Conservation (phyloP, 2,888 invertebrate genomes). For the Plagodis dolabraria region DNA sequence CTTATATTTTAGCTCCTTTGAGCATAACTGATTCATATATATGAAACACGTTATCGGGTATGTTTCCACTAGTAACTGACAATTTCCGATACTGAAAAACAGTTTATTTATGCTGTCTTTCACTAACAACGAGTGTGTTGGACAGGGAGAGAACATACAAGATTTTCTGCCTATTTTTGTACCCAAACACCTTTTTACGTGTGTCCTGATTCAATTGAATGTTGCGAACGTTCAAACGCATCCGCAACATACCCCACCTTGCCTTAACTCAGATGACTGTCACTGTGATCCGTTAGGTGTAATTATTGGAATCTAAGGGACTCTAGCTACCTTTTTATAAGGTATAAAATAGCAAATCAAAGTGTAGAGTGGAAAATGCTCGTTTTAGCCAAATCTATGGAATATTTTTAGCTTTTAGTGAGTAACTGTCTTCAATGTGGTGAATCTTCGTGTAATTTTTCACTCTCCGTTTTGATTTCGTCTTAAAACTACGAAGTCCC, state of each 20-base stretch:
- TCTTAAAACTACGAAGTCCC: constrained; percentile 1
- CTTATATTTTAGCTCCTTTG: too few species aligned
- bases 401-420: too few species aligned
- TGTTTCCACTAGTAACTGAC: too few species aligned
- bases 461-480: constrained; percentile 2
- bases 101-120: too few species aligned
- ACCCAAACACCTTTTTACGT: too few species aligned
- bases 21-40: too few species aligned
- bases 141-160: too few species aligned
- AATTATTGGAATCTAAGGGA: constrained; percentile 58
- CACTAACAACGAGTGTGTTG: too few species aligned
- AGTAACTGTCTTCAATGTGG: too few species aligned
- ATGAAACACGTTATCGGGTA: not conserved
- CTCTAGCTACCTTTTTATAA: constrained; percentile 21
- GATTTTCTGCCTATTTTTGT: too few species aligned
- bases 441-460: too few species aligned
- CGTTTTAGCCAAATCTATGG: not conserved
- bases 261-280: constrained; percentile 79
- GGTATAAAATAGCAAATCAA: not conserved
- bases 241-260: constrained; percentile 71
- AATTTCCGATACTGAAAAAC: too few species aligned
- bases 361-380: not conserved
- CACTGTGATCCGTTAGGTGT: constrained; percentile 81
- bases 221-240: constrained; percentile 27
- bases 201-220: not conserved